Conservation (phyloP, 2,888 invertebrate genomes). For the Norana najaformis region DNA sequence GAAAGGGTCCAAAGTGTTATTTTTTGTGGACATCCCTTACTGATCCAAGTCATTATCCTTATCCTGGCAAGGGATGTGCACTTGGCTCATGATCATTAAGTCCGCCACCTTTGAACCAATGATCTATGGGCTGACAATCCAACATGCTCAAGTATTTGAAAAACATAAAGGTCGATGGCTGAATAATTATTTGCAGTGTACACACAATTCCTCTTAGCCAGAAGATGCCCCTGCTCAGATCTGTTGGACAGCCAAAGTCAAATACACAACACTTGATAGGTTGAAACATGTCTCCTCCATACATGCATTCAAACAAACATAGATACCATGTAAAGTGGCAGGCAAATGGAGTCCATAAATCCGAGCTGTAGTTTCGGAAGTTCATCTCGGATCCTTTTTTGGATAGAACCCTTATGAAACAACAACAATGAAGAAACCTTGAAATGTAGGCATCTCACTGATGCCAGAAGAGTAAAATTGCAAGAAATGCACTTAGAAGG, state of each 20-base stretch:
- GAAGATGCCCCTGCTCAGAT: background rate
- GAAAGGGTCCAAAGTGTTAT: no score
- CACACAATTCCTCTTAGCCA: background rate
- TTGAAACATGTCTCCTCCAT: no score
- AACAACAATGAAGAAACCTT: background rate
- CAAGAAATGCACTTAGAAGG: background rate
- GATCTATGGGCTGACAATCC: no score
- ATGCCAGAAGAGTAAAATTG: no score
- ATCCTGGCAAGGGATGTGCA: no score
- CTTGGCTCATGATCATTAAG: no score
- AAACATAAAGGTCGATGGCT: background rate
- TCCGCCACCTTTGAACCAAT: no score
- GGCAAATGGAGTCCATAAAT: slow-evolving; percentile 14
- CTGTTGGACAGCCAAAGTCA: no score
- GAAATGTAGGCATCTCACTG: background rate
- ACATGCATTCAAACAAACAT: background rate
- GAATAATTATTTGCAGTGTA: no score
- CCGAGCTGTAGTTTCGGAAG: background rate
- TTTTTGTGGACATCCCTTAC: no score
- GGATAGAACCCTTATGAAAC: background rate
- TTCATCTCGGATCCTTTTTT: background rate
- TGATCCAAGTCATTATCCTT: no score
- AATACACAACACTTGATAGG: no score
- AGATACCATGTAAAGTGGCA: slow-evolving; percentile 24
- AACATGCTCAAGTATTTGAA: background rate